Evolutionary conservation across 2,113 vertebrate species (phyloP).

Genomic region (Ranitomeya imitator): DNA sequence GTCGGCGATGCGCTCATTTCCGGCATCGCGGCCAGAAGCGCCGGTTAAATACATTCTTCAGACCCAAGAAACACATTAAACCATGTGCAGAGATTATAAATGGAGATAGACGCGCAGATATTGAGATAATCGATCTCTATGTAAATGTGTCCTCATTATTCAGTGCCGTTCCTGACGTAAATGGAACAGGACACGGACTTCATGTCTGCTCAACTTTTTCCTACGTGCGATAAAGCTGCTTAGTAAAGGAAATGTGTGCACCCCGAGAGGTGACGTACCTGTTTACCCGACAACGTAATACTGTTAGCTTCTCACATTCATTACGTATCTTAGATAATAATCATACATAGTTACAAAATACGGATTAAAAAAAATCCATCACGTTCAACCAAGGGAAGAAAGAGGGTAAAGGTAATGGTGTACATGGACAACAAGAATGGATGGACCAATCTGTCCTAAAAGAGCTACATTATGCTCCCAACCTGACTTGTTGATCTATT

Average conservation of each 20-base stretch:
- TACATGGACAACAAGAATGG: no score
- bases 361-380: no score
- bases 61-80: not conserved
- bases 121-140: constrained; percentile 8
- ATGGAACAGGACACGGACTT: not conserved
- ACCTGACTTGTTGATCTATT: no score
- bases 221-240: not conserved
- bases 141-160: constrained; percentile 1
- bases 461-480: no score
- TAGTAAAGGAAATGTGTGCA: not conserved
- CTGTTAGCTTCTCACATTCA: not conserved
- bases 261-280: not conserved
- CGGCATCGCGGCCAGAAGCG: no score
- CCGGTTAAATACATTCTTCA: not conserved
- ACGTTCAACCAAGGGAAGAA: no score
- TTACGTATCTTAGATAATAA: no score
- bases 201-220: not conserved
- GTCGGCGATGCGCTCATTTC: no score
- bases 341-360: no score
- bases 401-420: no score
- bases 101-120: not conserved
- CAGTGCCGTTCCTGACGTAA: not conserved
- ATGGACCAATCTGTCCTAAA: no score
- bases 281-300: not conserved
- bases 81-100: not conserved